phyloP scores from a whole-genome alignment of 2,888 invertebrate species.

The Stegophylla sp. region DNA sequence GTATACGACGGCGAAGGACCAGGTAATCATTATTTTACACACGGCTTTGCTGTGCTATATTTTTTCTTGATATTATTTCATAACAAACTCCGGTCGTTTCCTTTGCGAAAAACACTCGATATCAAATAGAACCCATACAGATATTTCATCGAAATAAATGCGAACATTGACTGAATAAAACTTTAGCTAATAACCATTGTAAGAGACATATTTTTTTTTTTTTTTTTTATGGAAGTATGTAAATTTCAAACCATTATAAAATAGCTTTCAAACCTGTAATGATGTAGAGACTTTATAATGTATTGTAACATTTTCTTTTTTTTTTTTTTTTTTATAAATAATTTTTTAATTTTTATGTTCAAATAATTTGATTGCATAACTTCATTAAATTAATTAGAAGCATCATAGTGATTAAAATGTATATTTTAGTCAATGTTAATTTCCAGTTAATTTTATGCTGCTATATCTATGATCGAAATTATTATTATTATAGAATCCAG shows the following conservation, averaged over 20 bases:
- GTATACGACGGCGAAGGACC: slow-evolving; percentile 91
- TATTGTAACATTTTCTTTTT: too few species aligned
- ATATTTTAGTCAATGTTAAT: background rate
- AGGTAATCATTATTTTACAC: slow-evolving; percentile 68
- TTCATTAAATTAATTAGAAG: background rate
- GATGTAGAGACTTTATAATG: too few species aligned
- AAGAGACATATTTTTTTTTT: too few species aligned
- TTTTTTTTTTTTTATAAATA: background rate
- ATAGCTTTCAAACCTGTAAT: too few species aligned
- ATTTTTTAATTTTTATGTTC: background rate
- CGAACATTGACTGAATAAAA: too few species aligned
- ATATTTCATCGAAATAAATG: background rate
- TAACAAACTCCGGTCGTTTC: background rate
- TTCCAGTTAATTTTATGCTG: background rate
- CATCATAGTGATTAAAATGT: background rate
- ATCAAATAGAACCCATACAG: background rate
- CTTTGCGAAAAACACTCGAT: background rate
- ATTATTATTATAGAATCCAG: background rate
- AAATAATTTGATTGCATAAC: background rate
- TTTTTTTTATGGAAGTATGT: too few species aligned
- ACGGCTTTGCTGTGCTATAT: background rate
- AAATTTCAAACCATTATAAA: too few species aligned
- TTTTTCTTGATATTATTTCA: background rate
- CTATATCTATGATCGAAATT: background rate
- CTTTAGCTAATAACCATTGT: too few species aligned